These are phyloP conservation scores for Chelonus formosanus DNA, from an alignment of 2,888 invertebrate genomes.

Conservation along the genomic window DNA sequence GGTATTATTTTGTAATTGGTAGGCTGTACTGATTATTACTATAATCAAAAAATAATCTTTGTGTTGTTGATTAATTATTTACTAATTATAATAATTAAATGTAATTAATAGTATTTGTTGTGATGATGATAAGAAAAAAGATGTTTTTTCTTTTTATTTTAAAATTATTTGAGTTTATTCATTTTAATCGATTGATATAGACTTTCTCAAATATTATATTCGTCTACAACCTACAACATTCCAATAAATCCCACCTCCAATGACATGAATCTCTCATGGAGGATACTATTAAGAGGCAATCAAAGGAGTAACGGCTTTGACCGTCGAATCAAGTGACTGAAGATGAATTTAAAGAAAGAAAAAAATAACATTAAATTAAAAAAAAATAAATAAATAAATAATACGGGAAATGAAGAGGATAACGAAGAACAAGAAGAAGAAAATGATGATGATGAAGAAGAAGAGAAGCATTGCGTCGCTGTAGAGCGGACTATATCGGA, in stretches of 20 bases:
- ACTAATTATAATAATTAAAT: too few species aligned
- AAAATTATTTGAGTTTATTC: background rate
- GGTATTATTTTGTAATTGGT: too few species aligned
- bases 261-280: constrained; percentile 28
- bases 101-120: too few species aligned
- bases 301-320: constrained; percentile 51
- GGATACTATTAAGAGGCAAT: constrained; percentile 51
- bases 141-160: too few species aligned
- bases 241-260: constrained; percentile 36
- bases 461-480: constrained; percentile 32
- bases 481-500: constrained; percentile 39
- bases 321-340: constrained; percentile 27
- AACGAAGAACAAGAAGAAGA: constrained; percentile 37
- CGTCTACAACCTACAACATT: constrained; percentile 19
- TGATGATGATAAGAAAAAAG: too few species aligned
- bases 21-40: too few species aligned
- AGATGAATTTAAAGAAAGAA: constrained; percentile 27
- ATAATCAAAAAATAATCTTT: too few species aligned
- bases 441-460: constrained; percentile 37
- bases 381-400: constrained; percentile 42
- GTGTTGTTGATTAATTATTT: too few species aligned
- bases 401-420: constrained; percentile 31
- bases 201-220: constrained; percentile 23
- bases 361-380: constrained; percentile 9
- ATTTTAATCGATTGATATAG: constrained; percentile 27